A percentile compares a stretch with the other conserved stretches of the same genome.
phyloP scores from a whole-genome alignment of 2,888 invertebrate genomes.

The Xestia rhomboidea region DNA sequence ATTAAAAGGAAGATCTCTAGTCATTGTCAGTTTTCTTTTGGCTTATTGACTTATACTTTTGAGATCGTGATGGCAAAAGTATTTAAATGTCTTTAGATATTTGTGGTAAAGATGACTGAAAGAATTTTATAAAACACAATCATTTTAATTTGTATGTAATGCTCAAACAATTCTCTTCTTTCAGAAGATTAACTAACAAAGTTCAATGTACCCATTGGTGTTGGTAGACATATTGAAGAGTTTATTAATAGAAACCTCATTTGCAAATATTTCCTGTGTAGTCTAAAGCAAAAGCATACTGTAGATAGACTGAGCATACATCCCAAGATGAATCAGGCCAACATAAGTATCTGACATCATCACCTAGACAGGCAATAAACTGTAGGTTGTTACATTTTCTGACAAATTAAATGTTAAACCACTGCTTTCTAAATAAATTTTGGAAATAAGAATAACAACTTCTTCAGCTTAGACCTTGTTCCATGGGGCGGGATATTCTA shows the following conservation, averaged over 20 bases:
- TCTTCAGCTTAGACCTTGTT: neutral
- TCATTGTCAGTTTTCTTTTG: neutral
- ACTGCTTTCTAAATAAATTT: neutral
- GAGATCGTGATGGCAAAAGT: neutral
- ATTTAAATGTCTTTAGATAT: constrained; percentile 8
- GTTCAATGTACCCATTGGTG: constrained; percentile 53
- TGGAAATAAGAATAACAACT: neutral
- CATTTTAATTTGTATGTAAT: constrained; percentile 8
- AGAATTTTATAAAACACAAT: neutral
- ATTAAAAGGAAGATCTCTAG: constrained; percentile 23
- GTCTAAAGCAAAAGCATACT: constrained; percentile 49
- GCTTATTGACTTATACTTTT: constrained; percentile 12
- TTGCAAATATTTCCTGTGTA: constrained; percentile 54
- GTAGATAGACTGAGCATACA: constrained; percentile 48
- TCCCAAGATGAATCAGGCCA: constrained; percentile 70
- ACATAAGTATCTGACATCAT: constrained; percentile 73
- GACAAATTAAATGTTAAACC: neutral
- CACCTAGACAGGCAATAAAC: constrained; percentile 62
- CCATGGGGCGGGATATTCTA: neutral
- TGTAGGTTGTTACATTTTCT: constrained; percentile 39
- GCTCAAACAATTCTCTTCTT: constrained; percentile 7
- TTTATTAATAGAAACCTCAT: constrained; percentile 52
- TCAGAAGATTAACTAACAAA: constrained; percentile 21
- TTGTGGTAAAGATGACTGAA: neutral
- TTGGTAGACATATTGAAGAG: constrained; percentile 38